Evolutionary conservation across 2,113 vertebrate species (phyloP).

Genomic region (Calypte anna): DNA sequence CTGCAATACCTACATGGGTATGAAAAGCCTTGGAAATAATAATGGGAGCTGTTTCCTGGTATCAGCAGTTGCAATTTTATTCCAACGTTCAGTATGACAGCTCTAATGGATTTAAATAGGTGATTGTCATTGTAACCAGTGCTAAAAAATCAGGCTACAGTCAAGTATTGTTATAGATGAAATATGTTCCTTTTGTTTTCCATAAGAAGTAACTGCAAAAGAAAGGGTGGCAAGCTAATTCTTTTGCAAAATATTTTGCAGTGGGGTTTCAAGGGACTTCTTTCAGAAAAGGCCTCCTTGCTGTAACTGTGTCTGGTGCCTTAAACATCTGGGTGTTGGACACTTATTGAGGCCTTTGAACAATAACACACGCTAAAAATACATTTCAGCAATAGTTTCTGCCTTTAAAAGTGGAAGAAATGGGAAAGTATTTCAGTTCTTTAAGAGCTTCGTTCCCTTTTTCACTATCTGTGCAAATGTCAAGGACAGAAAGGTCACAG

Average conservation of each 20-base stretch:
- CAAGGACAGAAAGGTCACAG: background rate
- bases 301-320: background rate
- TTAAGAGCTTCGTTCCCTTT: background rate
- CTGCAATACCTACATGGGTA: rapidly evolving
- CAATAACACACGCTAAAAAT: background rate
- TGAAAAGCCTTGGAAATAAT: background rate
- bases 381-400: background rate
- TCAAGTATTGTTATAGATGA: background rate
- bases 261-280: background rate
- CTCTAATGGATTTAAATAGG: background rate
- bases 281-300: background rate
- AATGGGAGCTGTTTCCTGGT: background rate
- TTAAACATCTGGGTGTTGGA: background rate
- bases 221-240: background rate
- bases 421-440: background rate
- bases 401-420: background rate
- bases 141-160: background rate
- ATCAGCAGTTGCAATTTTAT: background rate
- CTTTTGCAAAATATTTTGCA: background rate
- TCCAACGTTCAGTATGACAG: background rate
- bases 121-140: background rate
- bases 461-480: background rate
- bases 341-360: background rate
- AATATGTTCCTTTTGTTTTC: background rate
- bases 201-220: background rate